Base-by-base conservation (phyloP, 1,140 invertebrate species). In the Elysia chlorotica region DNA sequence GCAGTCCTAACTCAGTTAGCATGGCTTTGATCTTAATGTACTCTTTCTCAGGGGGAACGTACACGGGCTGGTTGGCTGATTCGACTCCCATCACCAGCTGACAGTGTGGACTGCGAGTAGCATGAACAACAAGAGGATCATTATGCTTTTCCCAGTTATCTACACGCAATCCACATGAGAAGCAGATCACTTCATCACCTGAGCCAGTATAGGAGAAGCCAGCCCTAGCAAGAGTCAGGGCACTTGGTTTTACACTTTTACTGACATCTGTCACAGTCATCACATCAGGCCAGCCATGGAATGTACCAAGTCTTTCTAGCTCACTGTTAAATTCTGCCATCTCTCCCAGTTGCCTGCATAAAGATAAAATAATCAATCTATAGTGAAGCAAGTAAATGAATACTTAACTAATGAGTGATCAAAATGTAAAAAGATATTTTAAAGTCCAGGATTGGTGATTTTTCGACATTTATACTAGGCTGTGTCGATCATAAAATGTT, bases 131-230 rank as follows among this genome's bases (percentile, higher is more conserved):
- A 53, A 4, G 25, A 30, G 69, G 69, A 41, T 62, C 59, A 33
- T 71, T 35, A 33, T 71, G 59, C 36, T 38, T 35, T 28, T 71
- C 69, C 69, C 69, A 71, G 37, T 71, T 38, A 33, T 35, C 38
- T 23, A 71, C 36, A 30, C 31, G 21, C n/a, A 71, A 21, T 28
- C 38, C 38, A 63, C 69, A 71, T 30, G 23, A 17, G 33, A 71
- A 71, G 38, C 69, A 71, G 1, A 28, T 21, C 5, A 71, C 69
- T n/a, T 41, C 57, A 38, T 71, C 69, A 17, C 36, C 31, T 10
- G 23, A 33, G n/a, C 69, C 69, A 38, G 69, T 71, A 33, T 35
- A 71, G 21, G 33, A 71, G 57, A 71, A 71, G 5, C 69, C 69
- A 5, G 69, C 59, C 25, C 28, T 63, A 31, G 69, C 56, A 17